Base-by-base conservation (phyloP, 2,113 vertebrate species). In the Psittacus erithacus region DNA sequence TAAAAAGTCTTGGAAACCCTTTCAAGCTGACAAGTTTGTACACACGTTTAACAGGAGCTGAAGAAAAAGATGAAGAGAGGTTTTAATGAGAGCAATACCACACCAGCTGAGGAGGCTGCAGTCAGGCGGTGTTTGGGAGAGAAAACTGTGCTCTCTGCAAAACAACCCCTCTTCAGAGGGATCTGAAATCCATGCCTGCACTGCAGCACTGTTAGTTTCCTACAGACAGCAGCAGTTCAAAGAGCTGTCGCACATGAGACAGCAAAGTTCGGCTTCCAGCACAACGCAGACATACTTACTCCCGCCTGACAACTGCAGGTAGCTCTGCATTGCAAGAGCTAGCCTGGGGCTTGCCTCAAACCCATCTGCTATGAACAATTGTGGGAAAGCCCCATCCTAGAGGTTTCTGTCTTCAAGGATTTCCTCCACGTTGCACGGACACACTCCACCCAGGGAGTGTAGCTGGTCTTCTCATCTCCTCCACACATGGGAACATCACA, bases 41-140 rank as follows among this genome's bases (percentile, higher is more conserved):
- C 28, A 70, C 63, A 91, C 44, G 24, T 64, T 83, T 67, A 86
- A 53, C 25, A 82, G 80, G 39, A 86, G 68, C 62, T 0, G 0
- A 75, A 88, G 62, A 79, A n/a, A 75, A 62, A 76, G 47, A 65
- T 7, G 17, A 50, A 88, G 47, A 57, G 49, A 77, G 43, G 38
- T n/a, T 92, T 77, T 53, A 79, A 59, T 18, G 11, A 3, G 70
- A 91, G 57, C 0, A 3, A 62, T n/a, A 65, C 39, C 1, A 2
- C 35, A 52, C 20, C 18, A 68, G 69, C 50, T 52, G 46, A 67
- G 46, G n/a, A 25, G 69, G 57, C 43, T 50, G 41, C 38, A 29
- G 41, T 38, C 28, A 46, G 4, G 17, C 3, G 28, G 39, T 0
- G 1, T 8, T 50, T 0, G 0, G 35, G 33, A 47, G 20, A 73